phyloP scores from a whole-genome alignment of 2,888 invertebrate genomes.

The Corbicula japonica region DNA sequence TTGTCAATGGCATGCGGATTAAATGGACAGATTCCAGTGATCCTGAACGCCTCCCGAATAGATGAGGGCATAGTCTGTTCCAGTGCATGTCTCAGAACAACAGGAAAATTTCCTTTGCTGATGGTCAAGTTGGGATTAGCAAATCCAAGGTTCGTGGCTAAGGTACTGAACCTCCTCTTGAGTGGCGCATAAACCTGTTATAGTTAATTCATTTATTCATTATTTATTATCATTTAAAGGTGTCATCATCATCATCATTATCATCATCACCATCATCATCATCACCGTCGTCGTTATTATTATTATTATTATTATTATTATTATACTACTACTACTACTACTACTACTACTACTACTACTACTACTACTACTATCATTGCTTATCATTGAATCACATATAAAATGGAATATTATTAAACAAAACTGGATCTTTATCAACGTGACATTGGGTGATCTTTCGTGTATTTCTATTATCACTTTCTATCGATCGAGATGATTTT shows the following conservation, averaged over 20 bases:
- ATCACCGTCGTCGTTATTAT: background rate
- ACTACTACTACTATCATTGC: background rate
- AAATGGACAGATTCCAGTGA: slow-evolving; percentile 18
- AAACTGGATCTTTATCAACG: background rate
- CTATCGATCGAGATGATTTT: too few species aligned
- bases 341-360: background rate
- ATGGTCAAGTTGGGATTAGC: slow-evolving; percentile 6
- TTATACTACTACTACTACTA: background rate
- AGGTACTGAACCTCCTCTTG: slow-evolving; percentile 14
- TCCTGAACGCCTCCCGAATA: slow-evolving; percentile 15
- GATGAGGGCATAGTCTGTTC: slow-evolving; percentile 18
- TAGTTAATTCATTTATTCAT: background rate
- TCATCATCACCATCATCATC: background rate
- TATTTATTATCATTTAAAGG: background rate
- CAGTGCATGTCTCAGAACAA: slow-evolving; percentile 31
- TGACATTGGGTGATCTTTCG: background rate
- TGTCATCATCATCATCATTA: background rate
- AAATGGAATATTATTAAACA: background rate
- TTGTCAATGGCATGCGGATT: slow-evolving; percentile 21
- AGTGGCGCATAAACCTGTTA: slow-evolving; percentile 26
- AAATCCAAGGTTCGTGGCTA: slow-evolving; percentile 24
- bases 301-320: background rate
- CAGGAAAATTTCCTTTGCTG: slow-evolving; percentile 27
- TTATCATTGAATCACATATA: background rate
- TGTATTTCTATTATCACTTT: background rate